Base-by-base conservation (phyloP, 2,888 invertebrate genomes). In the Heliconius ismenius region DNA sequence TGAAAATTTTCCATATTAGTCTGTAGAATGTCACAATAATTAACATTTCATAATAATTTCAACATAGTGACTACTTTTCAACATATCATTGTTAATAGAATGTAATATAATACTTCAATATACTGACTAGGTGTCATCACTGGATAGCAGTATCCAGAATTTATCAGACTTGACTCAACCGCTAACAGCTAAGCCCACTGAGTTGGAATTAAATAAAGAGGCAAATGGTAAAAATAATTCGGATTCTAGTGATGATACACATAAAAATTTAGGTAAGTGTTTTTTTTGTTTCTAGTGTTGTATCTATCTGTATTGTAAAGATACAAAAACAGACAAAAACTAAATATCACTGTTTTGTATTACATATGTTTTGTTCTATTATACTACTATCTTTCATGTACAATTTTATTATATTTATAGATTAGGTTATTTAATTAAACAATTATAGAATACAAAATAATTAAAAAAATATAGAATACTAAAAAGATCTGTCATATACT, bases 61-160 rank as follows among this genome's bases (percentile, higher is more conserved):
- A 36, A 24, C 39, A 43, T 43, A 43, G 24, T 9, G 24, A 39
- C 39, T 67, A n/a, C 24, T 21, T 67, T 24, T 13, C 24, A 67
- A 67, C 67, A 67, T 24, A 39, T 67, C 11, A 15, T 39, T 43
- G 24, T 26, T 28, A 24, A 65, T 24, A 39, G 39, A 49, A 54
- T 58, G 49, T 63, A 70, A 70, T 36, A 15, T 36, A 36, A 70
- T 70, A 70, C 69, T 32, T 49, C 28, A 36, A 58, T 76, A n/a
- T 80, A 77, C 79, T 80, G 64, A 62, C 79, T 84, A 94, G 94
- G 93, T 94, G 75, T 94, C 94, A 67, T 94, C 94, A 63, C 83
- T 94, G 81, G 91, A 91, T 76, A 94, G 94, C 83, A 94, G 94
- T 84, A 90, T 93, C 80, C 94, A 94, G 81, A 94, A 94, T 82